Evolutionary conservation across 2,113 vertebrate species (phyloP).

Genomic region (Beaufortia kweichowensis): DNA sequence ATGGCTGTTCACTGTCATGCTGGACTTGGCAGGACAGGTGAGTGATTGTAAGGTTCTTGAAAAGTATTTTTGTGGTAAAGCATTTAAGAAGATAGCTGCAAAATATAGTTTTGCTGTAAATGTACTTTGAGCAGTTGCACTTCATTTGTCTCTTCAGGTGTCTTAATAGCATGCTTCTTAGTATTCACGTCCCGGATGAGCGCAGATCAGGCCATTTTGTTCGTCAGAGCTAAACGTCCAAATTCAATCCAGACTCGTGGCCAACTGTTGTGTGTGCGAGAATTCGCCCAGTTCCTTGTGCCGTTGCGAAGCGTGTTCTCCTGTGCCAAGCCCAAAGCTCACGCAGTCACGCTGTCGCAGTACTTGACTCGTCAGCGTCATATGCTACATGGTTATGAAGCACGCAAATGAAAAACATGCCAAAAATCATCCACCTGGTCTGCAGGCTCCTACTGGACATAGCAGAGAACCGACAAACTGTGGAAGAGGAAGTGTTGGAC

Average conservation of each 20-base stretch:
- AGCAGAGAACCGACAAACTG: slow-evolving; percentile 82
- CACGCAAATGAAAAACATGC: slow-evolving; percentile 88
- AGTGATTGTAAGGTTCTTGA: slow-evolving; percentile 43
- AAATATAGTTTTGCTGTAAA: too few species aligned
- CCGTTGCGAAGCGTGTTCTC: slow-evolving; percentile 88
- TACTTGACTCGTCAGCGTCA: slow-evolving; percentile 93
- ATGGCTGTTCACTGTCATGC: slow-evolving; percentile 94
- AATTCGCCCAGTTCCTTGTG: slow-evolving; percentile 92
- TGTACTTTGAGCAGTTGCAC: too few species aligned
- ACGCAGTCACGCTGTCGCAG: slow-evolving; percentile 85
- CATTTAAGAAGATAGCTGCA: not conserved
- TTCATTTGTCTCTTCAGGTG: slow-evolving; percentile 73
- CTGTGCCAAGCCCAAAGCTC: slow-evolving; percentile 81
- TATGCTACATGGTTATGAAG: slow-evolving; percentile 93
- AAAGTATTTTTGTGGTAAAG: not conserved
- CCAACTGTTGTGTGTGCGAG: slow-evolving; percentile 88
- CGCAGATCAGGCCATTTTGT: slow-evolving; percentile 94
- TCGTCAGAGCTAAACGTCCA: slow-evolving; percentile 90
- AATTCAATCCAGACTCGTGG: slow-evolving; percentile 95
- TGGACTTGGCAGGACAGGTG: slow-evolving; percentile 95
- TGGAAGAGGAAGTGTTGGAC: slow-evolving; percentile 73
- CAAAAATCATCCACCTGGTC: slow-evolving; percentile 88
- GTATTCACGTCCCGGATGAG: slow-evolving; percentile 95
- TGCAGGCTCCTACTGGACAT: slow-evolving; percentile 86
- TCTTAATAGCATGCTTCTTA: slow-evolving; percentile 92